Evolutionary conservation across 2,797 vertebrate genomes (phyloP), one percentile per base, ranked within the genome.

Genomic region (Coilia nasus): DNA sequence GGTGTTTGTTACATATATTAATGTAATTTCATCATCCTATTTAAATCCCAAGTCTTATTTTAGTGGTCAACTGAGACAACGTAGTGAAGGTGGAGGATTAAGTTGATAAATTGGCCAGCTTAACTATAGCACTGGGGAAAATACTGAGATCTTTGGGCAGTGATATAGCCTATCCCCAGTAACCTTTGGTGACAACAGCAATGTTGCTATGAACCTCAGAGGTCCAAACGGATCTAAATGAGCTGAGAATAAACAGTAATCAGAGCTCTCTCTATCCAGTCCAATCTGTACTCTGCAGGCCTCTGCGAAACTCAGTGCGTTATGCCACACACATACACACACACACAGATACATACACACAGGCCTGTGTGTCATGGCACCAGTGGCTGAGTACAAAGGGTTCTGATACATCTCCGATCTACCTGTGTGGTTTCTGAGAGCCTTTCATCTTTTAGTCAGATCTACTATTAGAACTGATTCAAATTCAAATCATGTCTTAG

Each of bases 401-500:
- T 14, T 15, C 64, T 31, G 64, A 35, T 15, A 10, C 14, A 1
- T 28, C 9, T 71, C 25, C 10, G 62, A 11, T 64, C 62, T 28
- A 23, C 23, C 62, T 28, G 23, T 71, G 17, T 17, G 31, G 25
- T 71, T 31, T 31, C 64, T 14, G 1, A 9, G 5, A 35, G 28
- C 25, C 64, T 71, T 71, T 71, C 11, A 71, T 71, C 64, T 71
- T 31, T 17, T 25, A 31, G 17, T 71, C 25, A 71, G 31, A 71
- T 14, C 28, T 71, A 12, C 28, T 71, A 71, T 71, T 25, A 25
- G 60, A 64, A 64, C n/a, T 71, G 25, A 71, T 71, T 71, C 64
- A 71, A 71, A 71, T 71, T 71, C 64, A 71, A 31, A 71, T 71
- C 64, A 31, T 71, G 64, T 35, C 31, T 71, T 31, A 62, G 59